Evolutionary conservation across 2,888 invertebrate species (phyloP), one percentile per base, ranked within the genome.

Genomic region (Azorinus chamasolen): DNA sequence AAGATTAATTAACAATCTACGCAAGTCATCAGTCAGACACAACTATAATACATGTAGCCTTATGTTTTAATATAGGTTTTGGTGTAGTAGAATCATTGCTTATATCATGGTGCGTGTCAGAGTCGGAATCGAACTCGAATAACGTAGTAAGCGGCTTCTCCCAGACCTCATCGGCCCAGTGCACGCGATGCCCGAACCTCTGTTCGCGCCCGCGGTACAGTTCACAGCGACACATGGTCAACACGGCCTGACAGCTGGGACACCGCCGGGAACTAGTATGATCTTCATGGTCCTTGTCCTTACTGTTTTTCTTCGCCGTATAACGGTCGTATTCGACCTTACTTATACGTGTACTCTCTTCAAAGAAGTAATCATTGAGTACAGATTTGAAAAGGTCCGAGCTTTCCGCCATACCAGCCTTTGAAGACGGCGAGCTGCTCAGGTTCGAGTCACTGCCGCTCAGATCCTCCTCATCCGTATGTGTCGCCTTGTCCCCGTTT

Each of bases 121-220:
- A 39, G 27, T 66, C 66, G 16, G 32, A 50, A 43, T 50, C 51
- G 41, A 62, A 46, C 20, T 54, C 48, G 16, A 72, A 45, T 10
- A 59, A 18, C n/a, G 75, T 72, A 16, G 22, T 58, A 20, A 80
- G 51, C 10, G 80, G 80, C 48, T 66, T 73, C n/a, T 80, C 50
- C 80, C 80, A 80, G 12, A 80, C 77, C 50, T 80, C 80, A 37
- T 80, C 80, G 3, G 80, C 80, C 80, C 80, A 80, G 45, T 80
- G 80, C 6, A 80, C 80, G 37, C 76, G 48, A 43, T 80, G 80
- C 32, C 73, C 72, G 39, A 69, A 70, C 24, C 59, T 59, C n/a
- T 51, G 46, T 41, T 72, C 69, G 20, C 51, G 43, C 2, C 73
- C 73, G 20, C 66, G 53, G 25, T 76, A 66, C 22, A 63, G 5